Evolutionary conservation across 1,140 invertebrate genomes (phyloP), one percentile per base, ranked within the genome.

Genomic region (Elymnias hypermnestra): DNA sequence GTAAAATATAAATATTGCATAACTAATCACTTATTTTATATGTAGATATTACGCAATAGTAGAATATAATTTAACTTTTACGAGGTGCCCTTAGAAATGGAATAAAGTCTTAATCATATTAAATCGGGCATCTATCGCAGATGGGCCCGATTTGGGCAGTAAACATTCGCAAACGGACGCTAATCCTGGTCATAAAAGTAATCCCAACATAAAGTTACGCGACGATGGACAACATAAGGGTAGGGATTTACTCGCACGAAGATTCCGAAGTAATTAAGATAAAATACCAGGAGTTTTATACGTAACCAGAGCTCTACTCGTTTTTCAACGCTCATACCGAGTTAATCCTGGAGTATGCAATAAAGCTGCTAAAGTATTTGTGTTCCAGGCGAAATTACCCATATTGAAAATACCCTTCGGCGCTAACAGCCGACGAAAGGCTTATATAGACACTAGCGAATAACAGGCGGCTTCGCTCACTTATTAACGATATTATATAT

Each of bases 251-350:
- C 69, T 78, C 75, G 50, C 66, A 72, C 74, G 74, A 83, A 84
- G 81, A 84, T 83, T 81, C 68, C 67, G 57, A 72, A 81, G 75
- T 84, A 84, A 84, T 84, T 84, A 84, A 84, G 81, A 84, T 83
- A 83, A 84, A 84, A 84, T 67, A 69, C 67, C 68, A 68, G 61
- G 57, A 74, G 62, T 82, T 81, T 79, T 81, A 72, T 72, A 66
- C 71, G 75, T 73, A 72, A 73, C 71, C 62, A 56, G 57, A 74
- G 64, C 63, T 72, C n/a, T n/a, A 57, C 47, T 69, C 77, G 71
- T 81, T 74, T 82, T 78, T 78, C 81, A 82, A 65, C 72, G 71
- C 69, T 75, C 75, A 78, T 82, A 74, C 63, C 60, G 63, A 79
- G 70, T 73, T 84, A 84, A 81, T 84, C 77, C 81, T 62, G 56